Evolutionary conservation across 2,888 invertebrate species (phyloP), one percentile per base, ranked within the genome.

Genomic region (Andrena praecox): DNA sequence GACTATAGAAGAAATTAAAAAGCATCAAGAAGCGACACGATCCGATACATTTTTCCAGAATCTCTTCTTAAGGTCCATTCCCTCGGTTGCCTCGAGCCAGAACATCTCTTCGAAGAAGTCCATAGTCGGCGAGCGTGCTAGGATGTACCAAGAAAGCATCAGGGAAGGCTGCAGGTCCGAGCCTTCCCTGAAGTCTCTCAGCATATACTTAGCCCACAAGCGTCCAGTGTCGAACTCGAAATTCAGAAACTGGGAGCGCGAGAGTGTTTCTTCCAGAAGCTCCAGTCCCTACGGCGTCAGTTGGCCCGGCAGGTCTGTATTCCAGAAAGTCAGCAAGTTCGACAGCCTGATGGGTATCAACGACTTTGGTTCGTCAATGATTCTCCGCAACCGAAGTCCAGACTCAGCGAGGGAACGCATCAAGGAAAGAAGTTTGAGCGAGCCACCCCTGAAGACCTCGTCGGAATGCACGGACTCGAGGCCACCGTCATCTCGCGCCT

Each of bases 221-320:
- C 96, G 96, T 90, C 96, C 97, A 5, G 97, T 97, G 0, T 95
- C 96, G 1, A 95, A 96, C 86, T 97, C 97, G 0, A 96, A 96
- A 89, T 97, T 97, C 92, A 95, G 95, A 89, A 95, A 95, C 88
- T 95, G 96, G 94, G 97, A 97, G 89, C 95, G 95, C 82, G 96
- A 94, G 91, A 95, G 94, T 77, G 63, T 90, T 24, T 92, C 93
- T 0, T 94, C 94, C 1, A 90, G 95, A 85, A 94, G 95, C 33
- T 94, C 95, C 20, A 96, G 96, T 89, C 96, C 96, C 0, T 95
- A 95, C 84, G 95, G 95, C 0, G 94, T 95, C 56, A 95, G 95
- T 31, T 96, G 96, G 95, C 95, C 95, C 0, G 95, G 96, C 31
- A 95, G 95, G 91, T 91, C 92, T 0, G 87, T 92, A 0, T 89